Evolutionary conservation across 2,888 invertebrate genomes (phyloP).

Genomic region (Thymelicus lineola): DNA sequence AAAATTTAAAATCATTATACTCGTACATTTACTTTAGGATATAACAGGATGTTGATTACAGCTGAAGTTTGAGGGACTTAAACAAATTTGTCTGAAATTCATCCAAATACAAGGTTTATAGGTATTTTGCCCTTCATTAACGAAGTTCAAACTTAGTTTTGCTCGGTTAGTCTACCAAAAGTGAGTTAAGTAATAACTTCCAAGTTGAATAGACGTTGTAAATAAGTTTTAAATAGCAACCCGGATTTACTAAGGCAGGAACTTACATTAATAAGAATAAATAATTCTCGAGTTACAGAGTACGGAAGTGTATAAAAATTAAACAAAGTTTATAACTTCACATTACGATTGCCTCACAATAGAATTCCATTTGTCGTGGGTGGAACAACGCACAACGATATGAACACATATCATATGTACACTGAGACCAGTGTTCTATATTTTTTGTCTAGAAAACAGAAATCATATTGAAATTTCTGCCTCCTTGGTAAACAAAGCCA

Average conservation of each 20-base stretch:
- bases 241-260: background rate
- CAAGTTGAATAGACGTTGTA: conserved; percentile 15
- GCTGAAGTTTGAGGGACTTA: background rate
- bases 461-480: too few relatives aligned
- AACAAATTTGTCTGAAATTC: conserved; percentile 1
- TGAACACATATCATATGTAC: too few relatives aligned
- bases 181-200: background rate
- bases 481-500: too few relatives aligned
- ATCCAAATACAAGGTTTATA: conserved; percentile 15
- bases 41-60: background rate
- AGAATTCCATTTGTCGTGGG: too few relatives aligned
- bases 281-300: background rate
- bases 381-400: too few relatives aligned
- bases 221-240: conserved; percentile 4
- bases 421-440: too few relatives aligned
- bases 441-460: too few relatives aligned
- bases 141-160: conserved; percentile 13
- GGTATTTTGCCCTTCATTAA: conserved; percentile 16
- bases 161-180: conserved; percentile 17
- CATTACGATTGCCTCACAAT: too few relatives aligned
- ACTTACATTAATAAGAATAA: background rate
- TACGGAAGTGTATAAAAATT: background rate
- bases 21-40: background rate
- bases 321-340: too few relatives aligned
- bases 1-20: too few relatives aligned